phyloP scores from a whole-genome alignment of 2,888 invertebrate genomes.

The Hirtodrosophila histrioides region DNA sequence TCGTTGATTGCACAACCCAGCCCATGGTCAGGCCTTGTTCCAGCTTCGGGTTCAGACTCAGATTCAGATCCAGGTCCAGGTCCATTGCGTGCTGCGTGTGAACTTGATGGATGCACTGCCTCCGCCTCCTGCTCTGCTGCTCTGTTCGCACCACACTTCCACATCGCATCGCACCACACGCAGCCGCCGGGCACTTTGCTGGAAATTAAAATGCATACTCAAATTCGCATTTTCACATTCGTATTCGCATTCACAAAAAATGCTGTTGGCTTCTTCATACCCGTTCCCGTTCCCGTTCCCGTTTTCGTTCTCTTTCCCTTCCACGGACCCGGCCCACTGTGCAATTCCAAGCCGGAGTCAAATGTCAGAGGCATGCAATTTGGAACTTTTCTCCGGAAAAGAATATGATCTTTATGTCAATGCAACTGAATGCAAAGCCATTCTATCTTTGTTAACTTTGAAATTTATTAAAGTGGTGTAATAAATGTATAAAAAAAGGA shows the following conservation, averaged over 20 bases:
- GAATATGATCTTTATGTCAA: constrained; percentile 3
- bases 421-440: not conserved
- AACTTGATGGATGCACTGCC: constrained; percentile 77
- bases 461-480: no score
- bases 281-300: not conserved
- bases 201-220: constrained; percentile 62
- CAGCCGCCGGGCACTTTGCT: constrained; percentile 60
- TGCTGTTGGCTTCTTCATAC: no score
- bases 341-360: constrained; percentile 1
- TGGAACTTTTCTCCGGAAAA: constrained; percentile 2
- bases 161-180: constrained; percentile 19
- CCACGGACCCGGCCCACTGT: not conserved
- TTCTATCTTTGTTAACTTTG: no score
- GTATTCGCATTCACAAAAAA: constrained; percentile 7
- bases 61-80: constrained; percentile 8
- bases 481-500: no score
- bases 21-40: constrained; percentile 28
- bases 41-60: constrained; percentile 8
- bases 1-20: constrained; percentile 2
- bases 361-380: constrained; percentile 21
- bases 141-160: constrained; percentile 11
- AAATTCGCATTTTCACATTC: constrained; percentile 31
- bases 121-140: constrained; percentile 49
- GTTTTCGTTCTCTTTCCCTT: not conserved
- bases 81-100: constrained; percentile 67